A percentile compares a stretch with the other conserved stretches of the same genome.
Evolutionary conservation across 2,113 vertebrate species (phyloP).

Genomic region (Malurus elegans): DNA sequence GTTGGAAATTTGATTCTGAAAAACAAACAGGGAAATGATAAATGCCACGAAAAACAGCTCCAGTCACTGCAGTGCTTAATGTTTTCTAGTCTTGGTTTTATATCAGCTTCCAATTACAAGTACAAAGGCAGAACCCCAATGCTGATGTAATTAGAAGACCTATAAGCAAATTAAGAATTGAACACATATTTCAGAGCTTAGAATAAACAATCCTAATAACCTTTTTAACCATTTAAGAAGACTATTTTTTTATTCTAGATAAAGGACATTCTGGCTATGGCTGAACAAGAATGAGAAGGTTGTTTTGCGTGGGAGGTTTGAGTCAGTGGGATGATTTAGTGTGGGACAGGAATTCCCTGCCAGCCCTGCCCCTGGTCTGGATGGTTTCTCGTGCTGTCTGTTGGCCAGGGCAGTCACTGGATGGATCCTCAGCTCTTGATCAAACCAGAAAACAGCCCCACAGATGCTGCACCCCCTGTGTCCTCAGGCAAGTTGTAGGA

Average conservation of each 20-base stretch:
- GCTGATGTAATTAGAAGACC: neutral
- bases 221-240: neutral
- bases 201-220: neutral
- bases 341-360: neutral
- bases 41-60: neutral
- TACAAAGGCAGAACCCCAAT: neutral
- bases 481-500: neutral
- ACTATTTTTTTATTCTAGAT: neutral
- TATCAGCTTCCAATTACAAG: neutral
- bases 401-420: neutral
- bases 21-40: conserved; percentile 20
- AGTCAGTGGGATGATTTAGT: neutral
- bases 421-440: neutral
- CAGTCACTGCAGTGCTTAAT: neutral
- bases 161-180: neutral
- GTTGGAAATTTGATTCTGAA: neutral
- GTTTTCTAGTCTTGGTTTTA: neutral
- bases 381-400: neutral
- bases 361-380: neutral
- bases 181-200: neutral
- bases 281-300: neutral
- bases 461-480: neutral
- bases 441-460: neutral
- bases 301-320: neutral
- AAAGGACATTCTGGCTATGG: neutral